Evolutionary conservation across 2,888 invertebrate genomes (phyloP).

Genomic region (Meteorus colon): DNA sequence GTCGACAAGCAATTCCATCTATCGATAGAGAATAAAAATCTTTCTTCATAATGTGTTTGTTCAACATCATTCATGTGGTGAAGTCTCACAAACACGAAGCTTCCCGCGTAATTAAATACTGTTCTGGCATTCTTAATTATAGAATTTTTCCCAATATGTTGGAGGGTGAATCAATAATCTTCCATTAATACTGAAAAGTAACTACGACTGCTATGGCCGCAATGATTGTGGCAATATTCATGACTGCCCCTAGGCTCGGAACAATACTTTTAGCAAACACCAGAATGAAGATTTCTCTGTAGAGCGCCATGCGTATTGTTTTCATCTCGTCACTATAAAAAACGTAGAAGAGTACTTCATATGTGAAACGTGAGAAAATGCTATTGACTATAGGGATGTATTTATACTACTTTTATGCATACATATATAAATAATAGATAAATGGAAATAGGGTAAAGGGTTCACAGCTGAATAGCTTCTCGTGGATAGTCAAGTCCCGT

Average conservation of each 20-base stretch:
- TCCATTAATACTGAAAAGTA: too few species aligned
- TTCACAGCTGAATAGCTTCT: constrained; percentile 13
- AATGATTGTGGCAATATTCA: constrained; percentile 39
- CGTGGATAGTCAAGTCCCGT: constrained; percentile 34
- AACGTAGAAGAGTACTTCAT: neutral
- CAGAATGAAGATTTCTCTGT: neutral
- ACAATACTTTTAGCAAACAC: constrained; percentile 63
- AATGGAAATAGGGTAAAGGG: constrained; percentile 33
- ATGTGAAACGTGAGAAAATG: neutral
- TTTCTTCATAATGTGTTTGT: neutral
- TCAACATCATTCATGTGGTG: too few species aligned
- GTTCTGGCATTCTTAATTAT: too few species aligned
- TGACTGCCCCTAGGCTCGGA: constrained; percentile 40
- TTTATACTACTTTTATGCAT: neutral
- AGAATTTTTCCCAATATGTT: too few species aligned
- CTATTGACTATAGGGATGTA: neutral
- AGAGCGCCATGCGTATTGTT: neutral
- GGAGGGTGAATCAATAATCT: too few species aligned
- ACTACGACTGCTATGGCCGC: too few species aligned
- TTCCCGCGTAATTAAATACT: too few species aligned
- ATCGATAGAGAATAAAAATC: neutral
- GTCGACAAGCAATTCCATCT: neutral
- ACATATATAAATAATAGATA: neutral
- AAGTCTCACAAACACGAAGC: too few species aligned
- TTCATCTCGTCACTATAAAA: neutral